phyloP scores from a whole-genome alignment of 2,113 vertebrate species.

The Saiga tatarica region DNA sequence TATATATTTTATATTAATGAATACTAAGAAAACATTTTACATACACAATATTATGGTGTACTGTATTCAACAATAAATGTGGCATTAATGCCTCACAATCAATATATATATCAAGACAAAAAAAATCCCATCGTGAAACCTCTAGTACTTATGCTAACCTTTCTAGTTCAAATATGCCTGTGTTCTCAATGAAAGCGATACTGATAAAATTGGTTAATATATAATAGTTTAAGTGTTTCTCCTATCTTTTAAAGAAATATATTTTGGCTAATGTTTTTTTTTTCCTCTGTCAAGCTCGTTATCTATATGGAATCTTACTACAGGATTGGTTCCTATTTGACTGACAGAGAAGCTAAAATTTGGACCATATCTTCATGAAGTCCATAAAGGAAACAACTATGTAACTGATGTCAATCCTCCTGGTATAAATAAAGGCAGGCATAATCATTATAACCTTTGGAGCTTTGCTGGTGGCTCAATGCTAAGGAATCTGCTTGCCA shows the following conservation, averaged over 20 bases:
- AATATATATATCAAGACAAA: background rate
- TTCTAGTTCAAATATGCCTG: constrained; percentile 57
- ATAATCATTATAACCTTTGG: background rate
- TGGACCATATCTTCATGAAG: background rate
- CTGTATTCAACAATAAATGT: constrained; percentile 43
- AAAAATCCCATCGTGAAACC: constrained; percentile 47
- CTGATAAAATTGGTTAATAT: constrained; percentile 51
- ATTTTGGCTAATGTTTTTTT: background rate
- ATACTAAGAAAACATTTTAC: background rate
- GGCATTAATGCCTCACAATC: background rate
- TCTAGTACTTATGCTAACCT: constrained; percentile 57
- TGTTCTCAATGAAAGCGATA: constrained; percentile 59
- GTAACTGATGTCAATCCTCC: background rate
- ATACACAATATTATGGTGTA: background rate
- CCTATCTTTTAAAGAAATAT: constrained; percentile 1
- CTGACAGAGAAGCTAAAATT: background rate
- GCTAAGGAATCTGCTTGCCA: background rate
- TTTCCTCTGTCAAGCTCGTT: background rate
- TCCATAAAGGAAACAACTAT: background rate
- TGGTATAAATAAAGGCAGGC: background rate
- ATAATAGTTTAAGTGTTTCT: constrained; percentile 49
- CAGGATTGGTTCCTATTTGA: background rate
- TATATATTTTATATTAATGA: constrained; percentile 32
- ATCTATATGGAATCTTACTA: background rate
- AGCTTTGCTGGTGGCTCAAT: background rate